A percentile compares a stretch with the other conserved stretches of the same genome.
These are phyloP conservation scores for Pteropus rufus DNA, from an alignment of 2,797 vertebrate species.

Conservation along the genomic window DNA sequence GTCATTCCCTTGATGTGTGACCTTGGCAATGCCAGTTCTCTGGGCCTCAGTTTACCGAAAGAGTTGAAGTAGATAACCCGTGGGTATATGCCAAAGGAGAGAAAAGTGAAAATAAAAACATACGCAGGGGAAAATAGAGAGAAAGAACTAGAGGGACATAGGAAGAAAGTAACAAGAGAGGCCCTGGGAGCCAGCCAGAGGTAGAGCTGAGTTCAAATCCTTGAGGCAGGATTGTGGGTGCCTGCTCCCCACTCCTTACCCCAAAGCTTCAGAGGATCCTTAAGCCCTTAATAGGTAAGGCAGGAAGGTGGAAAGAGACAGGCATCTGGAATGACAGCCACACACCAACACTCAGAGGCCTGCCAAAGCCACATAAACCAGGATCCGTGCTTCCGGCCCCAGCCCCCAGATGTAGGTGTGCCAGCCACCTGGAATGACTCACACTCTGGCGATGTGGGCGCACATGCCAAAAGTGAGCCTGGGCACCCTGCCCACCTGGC, in stretches of 20 bases:
- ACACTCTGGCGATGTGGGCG: constrained; percentile 47
- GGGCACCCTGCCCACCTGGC: constrained; percentile 31
- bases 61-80: background rate
- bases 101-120: constrained; percentile 1
- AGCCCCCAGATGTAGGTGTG: constrained; percentile 57
- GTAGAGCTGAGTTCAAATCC: background rate
- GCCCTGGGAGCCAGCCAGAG: background rate
- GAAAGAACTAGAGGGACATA: background rate
- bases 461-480: constrained; percentile 27
- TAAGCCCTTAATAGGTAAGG: constrained; percentile 50
- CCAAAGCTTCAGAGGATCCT: background rate
- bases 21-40: background rate
- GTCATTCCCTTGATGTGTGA: background rate
- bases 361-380: constrained; percentile 38
- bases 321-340: background rate
- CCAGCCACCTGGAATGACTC: constrained; percentile 70
- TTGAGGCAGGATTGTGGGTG: background rate
- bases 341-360: constrained; percentile 16
- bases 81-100: background rate
- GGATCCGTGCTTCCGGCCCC: background rate
- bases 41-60: background rate
- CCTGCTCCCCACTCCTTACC: background rate
- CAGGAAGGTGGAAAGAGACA: background rate
- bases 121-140: background rate
- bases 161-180: background rate